A percentile compares a stretch with the other conserved stretches of the same genome.
Evolutionary conservation across 2,888 invertebrate species (phyloP).

Genomic region (Agrotis ipsilon): DNA sequence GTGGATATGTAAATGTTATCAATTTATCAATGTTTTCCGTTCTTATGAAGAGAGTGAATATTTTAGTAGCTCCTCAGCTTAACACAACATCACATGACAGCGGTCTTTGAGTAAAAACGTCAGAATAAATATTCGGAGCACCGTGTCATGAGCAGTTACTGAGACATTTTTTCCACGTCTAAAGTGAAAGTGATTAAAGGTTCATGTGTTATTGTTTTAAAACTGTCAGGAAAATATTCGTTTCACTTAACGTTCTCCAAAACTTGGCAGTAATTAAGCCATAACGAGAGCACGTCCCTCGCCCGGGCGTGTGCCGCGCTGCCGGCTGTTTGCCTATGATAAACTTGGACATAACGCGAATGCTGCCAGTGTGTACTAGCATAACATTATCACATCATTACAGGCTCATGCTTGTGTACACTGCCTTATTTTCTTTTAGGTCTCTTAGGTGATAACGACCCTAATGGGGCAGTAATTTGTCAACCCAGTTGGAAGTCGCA

Average conservation of each 20-base stretch:
- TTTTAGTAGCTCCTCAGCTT: conserved; percentile 11
- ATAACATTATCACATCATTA: conserved; percentile 63
- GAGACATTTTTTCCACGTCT: background rate
- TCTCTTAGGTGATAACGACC: background rate
- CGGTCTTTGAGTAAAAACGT: background rate
- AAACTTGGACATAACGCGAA: conserved; percentile 52
- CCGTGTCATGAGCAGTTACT: background rate
- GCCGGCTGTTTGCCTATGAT: conserved; percentile 58
- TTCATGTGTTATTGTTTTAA: background rate
- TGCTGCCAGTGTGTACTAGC: conserved; percentile 37
- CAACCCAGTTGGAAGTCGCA: background rate
- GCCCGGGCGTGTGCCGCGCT: background rate
- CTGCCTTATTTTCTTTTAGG: conserved; percentile 20
- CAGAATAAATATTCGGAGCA: too few relatives aligned
- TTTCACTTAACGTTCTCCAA: conserved; percentile 7
- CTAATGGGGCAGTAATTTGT: conserved; percentile 9
- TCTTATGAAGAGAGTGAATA: conserved; percentile 6
- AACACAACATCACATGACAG: background rate
- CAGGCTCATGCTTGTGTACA: conserved; percentile 12
- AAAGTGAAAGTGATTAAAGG: background rate
- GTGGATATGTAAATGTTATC: conserved; percentile 3
- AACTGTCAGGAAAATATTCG: background rate
- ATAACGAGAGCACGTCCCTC: conserved; percentile 15
- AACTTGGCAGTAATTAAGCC: conserved; percentile 38
- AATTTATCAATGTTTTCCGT: conserved; percentile 26